These are phyloP conservation scores for Pristionchus entomophagus DNA, from an alignment of 2,888 invertebrate species.

Conservation along the genomic window DNA sequence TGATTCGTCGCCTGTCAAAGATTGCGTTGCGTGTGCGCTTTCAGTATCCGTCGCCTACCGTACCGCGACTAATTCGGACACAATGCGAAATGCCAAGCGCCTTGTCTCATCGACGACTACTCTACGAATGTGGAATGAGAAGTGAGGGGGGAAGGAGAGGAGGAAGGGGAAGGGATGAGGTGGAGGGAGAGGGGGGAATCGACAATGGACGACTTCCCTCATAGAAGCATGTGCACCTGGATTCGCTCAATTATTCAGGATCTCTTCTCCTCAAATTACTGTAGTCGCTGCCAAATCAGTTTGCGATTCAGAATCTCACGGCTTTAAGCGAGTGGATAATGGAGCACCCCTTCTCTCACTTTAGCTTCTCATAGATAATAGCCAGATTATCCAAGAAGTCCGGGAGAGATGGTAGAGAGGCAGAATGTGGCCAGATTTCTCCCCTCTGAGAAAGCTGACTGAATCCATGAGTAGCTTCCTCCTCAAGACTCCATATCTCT, in stretches of 20 bases:
- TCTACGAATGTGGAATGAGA: slow-evolving; percentile 32
- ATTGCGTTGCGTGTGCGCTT: background rate
- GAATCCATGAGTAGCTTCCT: background rate
- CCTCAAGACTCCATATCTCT: background rate
- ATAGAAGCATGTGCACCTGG: slow-evolving; percentile 13
- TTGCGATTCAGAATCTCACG: slow-evolving; percentile 21
- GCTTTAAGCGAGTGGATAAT: slow-evolving; percentile 19
- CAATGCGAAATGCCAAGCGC: too few species aligned
- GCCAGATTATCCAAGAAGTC: slow-evolving; percentile 35
- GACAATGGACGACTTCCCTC: slow-evolving; percentile 2
- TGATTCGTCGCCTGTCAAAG: slow-evolving; percentile 25
- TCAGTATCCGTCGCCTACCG: slow-evolving; percentile 22
- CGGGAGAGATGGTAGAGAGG: slow-evolving; percentile 6
- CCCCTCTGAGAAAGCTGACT: background rate
- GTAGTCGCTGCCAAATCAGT: slow-evolving; percentile 27
- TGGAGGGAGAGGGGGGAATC: background rate
- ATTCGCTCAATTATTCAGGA: slow-evolving; percentile 30
- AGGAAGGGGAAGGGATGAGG: background rate
- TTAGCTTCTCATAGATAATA: slow-evolving; percentile 39
- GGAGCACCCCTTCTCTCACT: background rate
- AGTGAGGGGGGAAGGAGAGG: background rate
- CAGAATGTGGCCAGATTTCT: slow-evolving; percentile 11
- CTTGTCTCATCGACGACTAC: background rate
- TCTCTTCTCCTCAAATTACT: slow-evolving; percentile 1
- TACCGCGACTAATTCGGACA: slow-evolving; percentile 33